Evolutionary conservation across 2,888 invertebrate genomes (phyloP).

Genomic region (Dynastes grantii): DNA sequence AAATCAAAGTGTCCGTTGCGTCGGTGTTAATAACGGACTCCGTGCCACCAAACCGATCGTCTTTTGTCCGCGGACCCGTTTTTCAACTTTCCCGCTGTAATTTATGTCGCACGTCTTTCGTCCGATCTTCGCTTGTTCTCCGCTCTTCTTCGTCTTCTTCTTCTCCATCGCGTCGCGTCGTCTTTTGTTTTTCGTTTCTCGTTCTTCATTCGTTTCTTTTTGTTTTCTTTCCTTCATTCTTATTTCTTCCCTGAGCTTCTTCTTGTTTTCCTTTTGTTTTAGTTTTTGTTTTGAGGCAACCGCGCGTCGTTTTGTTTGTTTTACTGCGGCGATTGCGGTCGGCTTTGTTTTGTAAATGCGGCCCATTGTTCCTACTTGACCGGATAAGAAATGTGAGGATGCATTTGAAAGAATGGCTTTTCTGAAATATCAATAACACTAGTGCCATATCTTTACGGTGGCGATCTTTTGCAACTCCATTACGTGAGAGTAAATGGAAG

Average conservation of each 20-base stretch:
- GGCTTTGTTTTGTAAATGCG: conserved; percentile 61
- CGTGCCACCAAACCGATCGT: conserved; percentile 62
- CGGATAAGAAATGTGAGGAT: conserved; percentile 58
- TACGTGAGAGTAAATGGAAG: too few relatives aligned
- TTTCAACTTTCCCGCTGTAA: conserved; percentile 61
- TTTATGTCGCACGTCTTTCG: conserved; percentile 61
- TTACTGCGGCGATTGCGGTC: conserved; percentile 55
- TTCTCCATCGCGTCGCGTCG: too few relatives aligned
- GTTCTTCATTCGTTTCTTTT: conserved; percentile 55
- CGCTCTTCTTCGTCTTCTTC: conserved; percentile 22
- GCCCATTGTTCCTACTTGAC: conserved; percentile 61
- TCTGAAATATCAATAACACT: conserved; percentile 52
- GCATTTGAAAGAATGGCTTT: conserved; percentile 56
- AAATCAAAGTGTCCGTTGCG: conserved; percentile 67
- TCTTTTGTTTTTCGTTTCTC: conserved; percentile 53
- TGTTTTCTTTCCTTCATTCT: conserved; percentile 18
- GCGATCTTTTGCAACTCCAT: conserved; percentile 46
- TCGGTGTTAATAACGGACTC: conserved; percentile 64
- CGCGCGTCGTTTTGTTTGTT: conserved; percentile 57
- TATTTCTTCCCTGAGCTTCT: conserved; percentile 7
- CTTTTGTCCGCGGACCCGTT: conserved; percentile 57
- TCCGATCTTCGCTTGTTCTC: conserved; percentile 40
- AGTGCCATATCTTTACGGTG: conserved; percentile 35
- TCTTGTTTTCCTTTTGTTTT: conserved; percentile 28
- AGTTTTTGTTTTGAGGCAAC: conserved; percentile 50